phyloP scores from a whole-genome alignment of 2,888 invertebrate species.

The Leucophenga montana region DNA sequence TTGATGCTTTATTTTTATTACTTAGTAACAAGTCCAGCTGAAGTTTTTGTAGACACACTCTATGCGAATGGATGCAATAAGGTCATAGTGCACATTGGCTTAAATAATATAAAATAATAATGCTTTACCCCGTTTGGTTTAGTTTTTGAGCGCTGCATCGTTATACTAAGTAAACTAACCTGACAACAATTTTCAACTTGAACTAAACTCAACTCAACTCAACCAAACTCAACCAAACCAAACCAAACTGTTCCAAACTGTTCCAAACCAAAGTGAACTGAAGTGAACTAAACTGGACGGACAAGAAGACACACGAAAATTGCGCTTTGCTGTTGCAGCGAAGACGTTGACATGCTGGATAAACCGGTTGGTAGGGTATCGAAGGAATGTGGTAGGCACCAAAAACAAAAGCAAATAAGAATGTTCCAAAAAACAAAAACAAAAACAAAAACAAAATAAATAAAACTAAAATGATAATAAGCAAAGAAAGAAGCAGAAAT shows the following conservation, averaged over 20 bases:
- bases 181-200: constrained; percentile 54
- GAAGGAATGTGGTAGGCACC: constrained; percentile 35
- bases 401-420: not conserved
- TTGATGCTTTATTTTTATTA: too few species aligned
- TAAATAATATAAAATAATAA: constrained; percentile 43
- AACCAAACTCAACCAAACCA: too few species aligned
- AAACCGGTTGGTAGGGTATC: constrained; percentile 55
- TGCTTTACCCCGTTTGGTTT: too few species aligned
- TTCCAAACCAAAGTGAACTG: not conserved
- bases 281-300: constrained; percentile 10
- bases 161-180: too few species aligned
- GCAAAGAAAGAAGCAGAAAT: not conserved
- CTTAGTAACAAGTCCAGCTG: too few species aligned
- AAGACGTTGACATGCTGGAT: constrained; percentile 29
- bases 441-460: not conserved
- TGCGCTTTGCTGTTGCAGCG: not conserved
- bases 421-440: constrained; percentile 1
- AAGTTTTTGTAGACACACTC: too few species aligned
- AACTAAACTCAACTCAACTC: constrained; percentile 27
- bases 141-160: too few species aligned
- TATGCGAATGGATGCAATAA: too few species aligned
- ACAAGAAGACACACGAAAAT: not conserved
- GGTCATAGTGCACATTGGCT: constrained; percentile 28
- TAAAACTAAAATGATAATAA: too few species aligned
- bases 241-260: constrained; percentile 6